Conservation (phyloP, 2,888 invertebrate genomes). For the Diaphora mendica region DNA sequence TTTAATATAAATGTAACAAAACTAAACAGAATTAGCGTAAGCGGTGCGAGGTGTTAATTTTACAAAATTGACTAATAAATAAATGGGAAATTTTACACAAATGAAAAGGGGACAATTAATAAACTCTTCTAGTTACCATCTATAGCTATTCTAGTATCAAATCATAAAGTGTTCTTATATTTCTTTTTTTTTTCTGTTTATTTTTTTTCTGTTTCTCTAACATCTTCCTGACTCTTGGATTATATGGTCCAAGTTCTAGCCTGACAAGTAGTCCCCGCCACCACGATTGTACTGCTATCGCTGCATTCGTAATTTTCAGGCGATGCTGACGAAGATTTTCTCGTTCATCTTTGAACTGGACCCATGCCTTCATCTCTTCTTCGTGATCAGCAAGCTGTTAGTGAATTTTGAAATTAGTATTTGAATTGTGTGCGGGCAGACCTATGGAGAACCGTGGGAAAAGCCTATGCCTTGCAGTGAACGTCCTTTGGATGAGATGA, state of each 20-base stretch:
- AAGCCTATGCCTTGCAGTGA: no score
- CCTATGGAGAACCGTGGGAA: no score
- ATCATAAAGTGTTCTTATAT: background rate
- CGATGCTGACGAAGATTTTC: slow-evolving; percentile 63
- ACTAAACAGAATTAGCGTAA: background rate
- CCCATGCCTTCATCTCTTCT: slow-evolving; percentile 67
- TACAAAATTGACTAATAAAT: background rate
- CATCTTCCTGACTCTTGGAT: background rate
- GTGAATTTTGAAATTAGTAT: background rate
- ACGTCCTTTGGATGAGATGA: no score
- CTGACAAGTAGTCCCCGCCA: slow-evolving; percentile 65
- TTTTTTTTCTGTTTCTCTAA: background rate
- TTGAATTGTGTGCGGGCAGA: background rate
- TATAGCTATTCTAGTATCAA: background rate
- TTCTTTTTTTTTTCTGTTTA: slow-evolving; percentile 7
- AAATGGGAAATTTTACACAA: background rate
- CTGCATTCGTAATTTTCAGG: slow-evolving; percentile 71
- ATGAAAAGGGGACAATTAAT: background rate
- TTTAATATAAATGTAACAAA: background rate
- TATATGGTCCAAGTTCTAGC: slow-evolving; percentile 40
- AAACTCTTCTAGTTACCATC: background rate
- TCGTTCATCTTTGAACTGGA: slow-evolving; percentile 72
- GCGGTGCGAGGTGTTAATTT: background rate
- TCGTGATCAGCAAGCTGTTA: slow-evolving; percentile 68
- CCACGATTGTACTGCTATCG: slow-evolving; percentile 77